Evolutionary conservation across 2,888 invertebrate species (phyloP).

Genomic region (Chymomyza amoena): DNA sequence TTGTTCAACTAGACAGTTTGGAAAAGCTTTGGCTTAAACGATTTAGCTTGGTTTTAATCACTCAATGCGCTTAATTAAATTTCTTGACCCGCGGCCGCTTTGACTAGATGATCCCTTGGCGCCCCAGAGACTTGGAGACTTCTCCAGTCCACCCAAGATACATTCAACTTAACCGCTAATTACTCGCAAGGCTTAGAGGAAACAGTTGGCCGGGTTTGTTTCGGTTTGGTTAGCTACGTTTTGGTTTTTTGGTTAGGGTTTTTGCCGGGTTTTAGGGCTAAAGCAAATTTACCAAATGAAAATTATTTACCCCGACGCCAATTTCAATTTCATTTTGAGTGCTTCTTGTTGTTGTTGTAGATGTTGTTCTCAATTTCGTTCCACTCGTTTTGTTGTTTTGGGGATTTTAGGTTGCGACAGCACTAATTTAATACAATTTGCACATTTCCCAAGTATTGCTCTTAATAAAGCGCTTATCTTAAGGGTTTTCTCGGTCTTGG

Average conservation of each 20-base stretch:
- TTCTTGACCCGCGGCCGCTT: constrained; percentile 18
- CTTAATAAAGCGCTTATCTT: background rate
- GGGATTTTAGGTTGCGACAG: background rate
- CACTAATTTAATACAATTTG: constrained; percentile 2
- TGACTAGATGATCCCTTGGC: background rate
- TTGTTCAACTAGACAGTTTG: background rate
- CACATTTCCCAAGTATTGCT: background rate
- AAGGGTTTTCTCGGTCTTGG: background rate
- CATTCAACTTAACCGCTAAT: constrained; percentile 1
- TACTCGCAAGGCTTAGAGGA: background rate
- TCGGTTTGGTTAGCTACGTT: background rate
- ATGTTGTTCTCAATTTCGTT: background rate
- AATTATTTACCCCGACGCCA: background rate
- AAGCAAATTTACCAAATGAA: constrained; percentile 1
- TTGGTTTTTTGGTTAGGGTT: background rate
- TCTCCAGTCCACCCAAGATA: background rate
- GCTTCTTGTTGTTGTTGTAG: background rate
- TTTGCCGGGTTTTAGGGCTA: background rate
- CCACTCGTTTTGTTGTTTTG: background rate
- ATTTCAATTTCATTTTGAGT: background rate
- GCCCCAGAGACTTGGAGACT: background rate
- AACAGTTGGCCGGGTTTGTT: background rate
- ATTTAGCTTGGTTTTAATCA: constrained; percentile 16
- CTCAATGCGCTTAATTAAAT: constrained; percentile 35
- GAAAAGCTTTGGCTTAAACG: constrained; percentile 5